A percentile compares a stretch with the other conserved stretches of the same genome.
phyloP scores from a whole-genome alignment of 2,113 vertebrate genomes.

The Syrrhaptes paradoxus region DNA sequence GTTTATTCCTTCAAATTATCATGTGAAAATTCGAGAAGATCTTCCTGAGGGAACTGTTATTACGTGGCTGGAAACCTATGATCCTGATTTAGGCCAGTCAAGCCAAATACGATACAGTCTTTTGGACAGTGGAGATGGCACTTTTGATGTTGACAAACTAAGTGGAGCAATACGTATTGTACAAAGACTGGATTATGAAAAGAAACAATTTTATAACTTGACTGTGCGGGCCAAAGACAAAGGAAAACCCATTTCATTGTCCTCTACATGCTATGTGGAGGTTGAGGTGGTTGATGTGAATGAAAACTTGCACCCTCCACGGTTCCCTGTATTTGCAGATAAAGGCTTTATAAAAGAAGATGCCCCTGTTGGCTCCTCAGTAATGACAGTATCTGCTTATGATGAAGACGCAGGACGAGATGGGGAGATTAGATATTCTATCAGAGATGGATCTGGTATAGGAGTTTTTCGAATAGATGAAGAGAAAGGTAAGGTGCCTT shows the following conservation, averaged over 20 bases:
- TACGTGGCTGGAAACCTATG: constrained; percentile 92
- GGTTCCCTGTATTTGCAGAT: constrained; percentile 88
- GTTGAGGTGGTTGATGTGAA: constrained; percentile 95
- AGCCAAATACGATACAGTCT: constrained; percentile 94
- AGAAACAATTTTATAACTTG: constrained; percentile 90
- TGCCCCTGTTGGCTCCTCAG: constrained; percentile 82
- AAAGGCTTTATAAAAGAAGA: constrained; percentile 93
- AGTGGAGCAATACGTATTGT: constrained; percentile 91
- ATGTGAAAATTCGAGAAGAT: constrained; percentile 91
- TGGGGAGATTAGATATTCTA: constrained; percentile 92
- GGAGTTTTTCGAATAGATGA: constrained; percentile 94
- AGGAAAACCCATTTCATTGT: constrained; percentile 90
- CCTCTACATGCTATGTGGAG: constrained; percentile 90
- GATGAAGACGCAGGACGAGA: constrained; percentile 91
- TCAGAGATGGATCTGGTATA: constrained; percentile 92
- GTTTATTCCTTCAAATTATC: constrained; percentile 91
- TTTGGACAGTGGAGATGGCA: constrained; percentile 86
- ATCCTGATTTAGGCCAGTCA: constrained; percentile 90
- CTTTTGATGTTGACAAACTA: constrained; percentile 94
- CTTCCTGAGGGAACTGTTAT: constrained; percentile 91
- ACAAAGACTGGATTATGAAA: constrained; percentile 92
- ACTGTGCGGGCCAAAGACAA: constrained; percentile 94
- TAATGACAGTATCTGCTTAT: constrained; percentile 89
- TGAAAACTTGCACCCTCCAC: constrained; percentile 89
- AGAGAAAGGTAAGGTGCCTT: constrained; percentile 86